Percentiles rank a stretch among this genome's conserved stretches.
Conservation (phyloP, 2,113 vertebrate genomes). For the Echinops telfairi region DNA sequence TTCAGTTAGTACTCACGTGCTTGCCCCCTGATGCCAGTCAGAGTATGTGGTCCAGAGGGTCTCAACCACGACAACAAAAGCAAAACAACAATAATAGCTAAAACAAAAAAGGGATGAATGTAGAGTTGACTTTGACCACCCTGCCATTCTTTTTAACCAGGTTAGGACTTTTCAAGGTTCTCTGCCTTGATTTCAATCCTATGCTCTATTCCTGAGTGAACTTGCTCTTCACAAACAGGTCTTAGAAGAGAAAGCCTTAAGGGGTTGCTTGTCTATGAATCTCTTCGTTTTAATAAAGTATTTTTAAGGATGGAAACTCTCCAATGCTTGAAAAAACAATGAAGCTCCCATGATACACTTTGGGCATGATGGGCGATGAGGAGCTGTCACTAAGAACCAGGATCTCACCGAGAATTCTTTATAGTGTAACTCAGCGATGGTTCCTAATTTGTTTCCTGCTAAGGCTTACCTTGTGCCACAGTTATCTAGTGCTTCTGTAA, state of each 20-base stretch:
- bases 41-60: too few species aligned
- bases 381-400: neutral
- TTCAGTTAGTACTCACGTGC: too few species aligned
- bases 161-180: neutral
- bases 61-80: too few species aligned
- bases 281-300: conserved; percentile 62
- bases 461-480: neutral
- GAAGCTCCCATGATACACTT: conserved; percentile 15
- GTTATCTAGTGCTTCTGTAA: neutral
- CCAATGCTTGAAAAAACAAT: neutral
- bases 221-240: conserved; percentile 51
- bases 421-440: neutral
- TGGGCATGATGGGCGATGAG: neutral
- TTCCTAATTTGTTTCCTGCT: neutral
- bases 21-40: too few species aligned
- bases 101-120: too few species aligned
- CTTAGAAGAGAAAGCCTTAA: conserved; percentile 31
- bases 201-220: neutral
- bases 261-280: conserved; percentile 5
- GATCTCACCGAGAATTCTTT: conserved; percentile 33
- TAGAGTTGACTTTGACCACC: too few species aligned
- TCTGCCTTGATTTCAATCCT: neutral
- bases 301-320: conserved; percentile 23
- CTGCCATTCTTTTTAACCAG: too few species aligned
- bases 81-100: too few species aligned